phyloP scores from a whole-genome alignment of 2,888 invertebrate genomes.

The Campopleginae sp. region DNA sequence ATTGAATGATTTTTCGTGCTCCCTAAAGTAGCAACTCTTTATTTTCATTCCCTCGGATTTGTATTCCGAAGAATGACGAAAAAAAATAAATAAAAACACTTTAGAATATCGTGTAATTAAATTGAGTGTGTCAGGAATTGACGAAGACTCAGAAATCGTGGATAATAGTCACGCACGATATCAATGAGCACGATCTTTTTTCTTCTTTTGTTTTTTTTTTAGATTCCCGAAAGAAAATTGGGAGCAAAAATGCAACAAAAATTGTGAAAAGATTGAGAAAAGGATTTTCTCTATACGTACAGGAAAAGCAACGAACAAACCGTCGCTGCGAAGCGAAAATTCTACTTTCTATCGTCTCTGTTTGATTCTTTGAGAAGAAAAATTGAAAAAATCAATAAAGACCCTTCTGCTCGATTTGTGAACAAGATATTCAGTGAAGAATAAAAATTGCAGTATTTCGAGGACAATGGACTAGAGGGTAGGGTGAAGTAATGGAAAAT shows the following conservation, averaged over 20 bases:
- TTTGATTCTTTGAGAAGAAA: neutral
- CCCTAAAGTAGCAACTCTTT: neutral
- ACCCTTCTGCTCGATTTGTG: neutral
- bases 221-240: neutral
- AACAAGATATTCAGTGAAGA: neutral
- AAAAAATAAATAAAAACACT: neutral
- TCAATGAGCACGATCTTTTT: too few species aligned
- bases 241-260: neutral
- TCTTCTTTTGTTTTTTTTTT: too few species aligned
- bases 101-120: neutral
- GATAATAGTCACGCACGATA: too few species aligned
- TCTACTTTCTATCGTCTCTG: neutral
- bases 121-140: neutral
- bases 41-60: neutral
- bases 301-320: neutral
- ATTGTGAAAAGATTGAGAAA: neutral
- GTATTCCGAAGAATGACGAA: neutral
- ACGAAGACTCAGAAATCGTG: neutral
- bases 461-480: neutral
- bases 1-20: slow-evolving; percentile 33
- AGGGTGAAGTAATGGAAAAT: neutral
- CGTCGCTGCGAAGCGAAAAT: neutral
- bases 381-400: neutral
- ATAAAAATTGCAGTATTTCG: neutral
- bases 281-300: neutral